Conservation (phyloP, 2,888 invertebrate genomes). For the Mimachlamys varia region DNA sequence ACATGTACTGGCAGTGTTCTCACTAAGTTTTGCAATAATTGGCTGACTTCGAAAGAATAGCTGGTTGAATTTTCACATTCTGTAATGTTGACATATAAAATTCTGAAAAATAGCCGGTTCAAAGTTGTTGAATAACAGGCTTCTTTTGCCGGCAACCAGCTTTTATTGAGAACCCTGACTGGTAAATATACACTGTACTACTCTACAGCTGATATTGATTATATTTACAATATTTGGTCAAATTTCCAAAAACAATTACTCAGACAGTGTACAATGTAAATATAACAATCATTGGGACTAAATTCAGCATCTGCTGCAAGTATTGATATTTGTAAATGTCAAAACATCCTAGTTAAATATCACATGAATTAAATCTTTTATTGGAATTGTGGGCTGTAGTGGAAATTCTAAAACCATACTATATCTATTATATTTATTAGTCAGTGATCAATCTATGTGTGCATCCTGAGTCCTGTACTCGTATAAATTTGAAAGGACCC, state of each 20-base stretch:
- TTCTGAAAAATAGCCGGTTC: too few species aligned
- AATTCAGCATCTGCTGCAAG: background rate
- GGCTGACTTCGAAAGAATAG: too few species aligned
- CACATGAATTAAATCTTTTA: background rate
- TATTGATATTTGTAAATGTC: background rate
- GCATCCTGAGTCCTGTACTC: too few species aligned
- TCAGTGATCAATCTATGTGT: too few species aligned
- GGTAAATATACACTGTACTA: background rate
- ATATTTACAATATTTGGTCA: background rate
- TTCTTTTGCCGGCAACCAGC: too few species aligned
- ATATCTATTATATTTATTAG: background rate
- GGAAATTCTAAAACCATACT: background rate
- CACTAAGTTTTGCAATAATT: too few species aligned
- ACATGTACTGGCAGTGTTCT: too few species aligned
- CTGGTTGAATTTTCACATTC: too few species aligned
- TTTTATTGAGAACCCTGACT: too few species aligned
- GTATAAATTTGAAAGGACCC: too few species aligned
- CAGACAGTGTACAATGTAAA: background rate
- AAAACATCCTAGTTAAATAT: slow-evolving; percentile 1
- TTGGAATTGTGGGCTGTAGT: background rate
- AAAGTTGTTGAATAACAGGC: too few species aligned
- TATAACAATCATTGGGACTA: background rate
- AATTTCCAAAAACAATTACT: background rate
- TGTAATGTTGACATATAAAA: too few species aligned
- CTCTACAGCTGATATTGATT: background rate